Evolutionary conservation across 2,797 vertebrate species (phyloP), one percentile per base, ranked within the genome.

Genomic region (Tiaroga cobitis): DNA sequence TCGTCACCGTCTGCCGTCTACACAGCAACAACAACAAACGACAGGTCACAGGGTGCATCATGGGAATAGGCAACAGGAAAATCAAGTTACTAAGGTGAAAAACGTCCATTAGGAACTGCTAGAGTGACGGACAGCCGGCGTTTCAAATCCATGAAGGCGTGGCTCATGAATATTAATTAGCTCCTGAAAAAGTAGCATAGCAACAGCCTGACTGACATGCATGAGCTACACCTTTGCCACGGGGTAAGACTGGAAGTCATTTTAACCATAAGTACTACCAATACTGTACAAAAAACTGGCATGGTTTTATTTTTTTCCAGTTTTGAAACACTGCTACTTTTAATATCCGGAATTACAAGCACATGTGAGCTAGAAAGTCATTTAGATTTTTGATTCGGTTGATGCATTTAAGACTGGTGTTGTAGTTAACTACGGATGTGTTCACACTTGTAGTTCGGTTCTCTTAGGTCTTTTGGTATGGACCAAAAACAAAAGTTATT

Each of bases 1-100:
- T 99, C 86, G 98, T 99, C 84, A 99, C 98, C 0, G 98, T 99
- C 87, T 99, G 98, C 82, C 98, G 96, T 91, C 98, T 99, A 90
- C 32, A 86, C 83, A n/a, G n/a, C n/a, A 49, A 85, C 18, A 84
- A 24, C 86, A 63, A 59, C 41, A 76, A 8, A 13, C 10, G 32
- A 74, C 3, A 29, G 7, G 37, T 76, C 46, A 39, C 13, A 8
- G 29, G 46, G 37, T 4, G 13, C 18, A 39, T 8, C 37, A 37
- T 3, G 11, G 21, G 34, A 11, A 18, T 3, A 15, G 11, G 1
- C n/a, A 26, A 29, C 13, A 15, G 59, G n/a, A 16, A 29, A 63
- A 7, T 16, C 13, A 19, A 26, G 54, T 21, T 19, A 32, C 10
- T 70, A 2, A 5, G 18, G 49, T 15, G 6, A 70, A 3, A 41